Conservation (phyloP, 2,888 invertebrate species). For the Lordiphosa andalusiaca region DNA sequence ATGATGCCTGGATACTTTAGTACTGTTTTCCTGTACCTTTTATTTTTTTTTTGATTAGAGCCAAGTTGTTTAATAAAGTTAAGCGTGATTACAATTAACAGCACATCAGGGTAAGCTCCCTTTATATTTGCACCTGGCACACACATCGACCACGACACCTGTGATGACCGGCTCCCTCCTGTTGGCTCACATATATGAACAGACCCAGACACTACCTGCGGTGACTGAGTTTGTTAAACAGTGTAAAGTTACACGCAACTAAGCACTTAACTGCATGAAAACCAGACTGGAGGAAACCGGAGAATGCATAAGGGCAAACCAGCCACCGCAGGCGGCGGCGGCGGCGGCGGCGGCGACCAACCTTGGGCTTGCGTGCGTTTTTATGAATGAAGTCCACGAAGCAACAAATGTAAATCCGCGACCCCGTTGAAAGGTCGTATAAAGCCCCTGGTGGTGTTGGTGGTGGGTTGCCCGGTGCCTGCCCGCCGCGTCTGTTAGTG, state of each 20-base stretch:
- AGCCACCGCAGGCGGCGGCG: slow-evolving; percentile 43
- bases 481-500: slow-evolving; percentile 25
- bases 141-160: slow-evolving; percentile 32
- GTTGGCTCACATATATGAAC: slow-evolving; percentile 7
- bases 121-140: slow-evolving; percentile 56
- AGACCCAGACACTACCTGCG: slow-evolving; percentile 14
- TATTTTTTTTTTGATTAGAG: slow-evolving; percentile 21
- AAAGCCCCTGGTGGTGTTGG: slow-evolving; percentile 27
- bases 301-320: slow-evolving; percentile 26
- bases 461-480: slow-evolving; percentile 4
- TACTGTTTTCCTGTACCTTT: not conserved
- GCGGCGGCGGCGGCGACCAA: slow-evolving; percentile 28
- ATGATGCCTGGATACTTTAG: not conserved
- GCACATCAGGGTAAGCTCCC: slow-evolving; percentile 14
- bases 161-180: not conserved
- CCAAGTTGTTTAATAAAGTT: slow-evolving; percentile 54
- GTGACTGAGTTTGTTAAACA: slow-evolving; percentile 67
- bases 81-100: slow-evolving; percentile 56
- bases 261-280: slow-evolving; percentile 73
- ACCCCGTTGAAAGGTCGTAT: slow-evolving; percentile 59
- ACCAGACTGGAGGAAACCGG: slow-evolving; percentile 30
- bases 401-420: slow-evolving; percentile 67
- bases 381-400: slow-evolving; percentile 61
- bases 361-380: slow-evolving; percentile 65
- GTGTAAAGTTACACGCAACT: slow-evolving; percentile 73